A percentile compares a stretch with the other conserved stretches of the same genome.
These are phyloP conservation scores for Rhabditoides inermis DNA, from an alignment of 2,888 invertebrate genomes.

Conservation along the genomic window DNA sequence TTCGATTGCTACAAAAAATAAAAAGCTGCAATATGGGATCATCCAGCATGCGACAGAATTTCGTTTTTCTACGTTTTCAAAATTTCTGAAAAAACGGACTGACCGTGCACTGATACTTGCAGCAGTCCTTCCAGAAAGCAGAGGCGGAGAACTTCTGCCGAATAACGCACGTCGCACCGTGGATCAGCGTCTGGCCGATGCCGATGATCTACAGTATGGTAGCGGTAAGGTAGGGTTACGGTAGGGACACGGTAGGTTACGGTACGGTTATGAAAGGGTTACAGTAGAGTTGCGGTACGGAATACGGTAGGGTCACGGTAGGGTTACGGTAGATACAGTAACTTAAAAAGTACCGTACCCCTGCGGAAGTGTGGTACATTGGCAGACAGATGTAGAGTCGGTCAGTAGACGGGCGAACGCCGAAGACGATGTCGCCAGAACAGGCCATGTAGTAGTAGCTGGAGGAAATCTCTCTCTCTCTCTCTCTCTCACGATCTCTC, in stretches of 20 bases:
- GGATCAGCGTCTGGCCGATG: conserved; percentile 17
- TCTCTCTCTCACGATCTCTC: too few species aligned
- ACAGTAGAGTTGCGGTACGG: too few species aligned
- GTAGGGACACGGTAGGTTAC: too few species aligned
- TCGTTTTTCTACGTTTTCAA: too few species aligned
- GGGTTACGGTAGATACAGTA: too few species aligned
- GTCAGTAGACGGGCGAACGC: conserved; percentile 64
- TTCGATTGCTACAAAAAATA: neutral
- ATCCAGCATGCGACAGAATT: neutral
- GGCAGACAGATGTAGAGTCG: conserved; percentile 82
- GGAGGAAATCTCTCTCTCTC: too few species aligned
- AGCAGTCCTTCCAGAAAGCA: conserved; percentile 80
- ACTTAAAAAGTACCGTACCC: too few species aligned
- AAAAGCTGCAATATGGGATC: neutral
- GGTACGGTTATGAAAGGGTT: too few species aligned
- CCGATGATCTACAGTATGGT: too few species aligned
- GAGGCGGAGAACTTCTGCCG: conserved; percentile 86
- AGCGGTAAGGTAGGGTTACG: too few species aligned
- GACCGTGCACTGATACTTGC: conserved; percentile 85
- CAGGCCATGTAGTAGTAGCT: conserved; percentile 39
- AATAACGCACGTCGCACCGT: conserved; percentile 71
- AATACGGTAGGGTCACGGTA: too few species aligned
- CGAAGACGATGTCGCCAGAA: conserved; percentile 54
- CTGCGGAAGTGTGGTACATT: conserved; percentile 88
- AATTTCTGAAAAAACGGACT: too few species aligned